A percentile compares a stretch with the other conserved stretches of the same genome.
phyloP scores from a whole-genome alignment of 2,797 vertebrate genomes.

The Cygnus olor region DNA sequence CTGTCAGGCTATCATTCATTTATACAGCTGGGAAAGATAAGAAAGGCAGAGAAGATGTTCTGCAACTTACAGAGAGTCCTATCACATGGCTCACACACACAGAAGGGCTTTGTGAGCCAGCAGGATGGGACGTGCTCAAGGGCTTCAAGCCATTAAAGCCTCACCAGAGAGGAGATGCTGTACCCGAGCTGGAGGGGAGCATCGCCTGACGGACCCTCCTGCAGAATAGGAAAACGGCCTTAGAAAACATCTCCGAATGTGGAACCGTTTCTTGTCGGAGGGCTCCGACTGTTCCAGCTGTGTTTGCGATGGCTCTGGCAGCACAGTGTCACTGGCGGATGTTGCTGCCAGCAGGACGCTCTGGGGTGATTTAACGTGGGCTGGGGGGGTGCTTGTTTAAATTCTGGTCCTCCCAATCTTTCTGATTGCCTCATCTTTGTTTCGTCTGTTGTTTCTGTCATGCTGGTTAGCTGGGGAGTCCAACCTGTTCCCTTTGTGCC shows the following conservation, averaged over 20 bases:
- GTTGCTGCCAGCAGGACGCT: background rate
- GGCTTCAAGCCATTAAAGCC: background rate
- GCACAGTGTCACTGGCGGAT: background rate
- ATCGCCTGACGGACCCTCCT: fast-evolving
- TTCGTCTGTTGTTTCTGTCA: background rate
- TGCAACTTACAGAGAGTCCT: background rate
- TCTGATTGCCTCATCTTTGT: background rate
- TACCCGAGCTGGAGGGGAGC: background rate
- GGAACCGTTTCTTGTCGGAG: background rate
- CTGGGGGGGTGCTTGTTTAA: background rate
- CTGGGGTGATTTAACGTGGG: fast-evolving
- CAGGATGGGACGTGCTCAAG: fast-evolving
- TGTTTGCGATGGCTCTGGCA: background rate
- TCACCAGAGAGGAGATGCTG: background rate
- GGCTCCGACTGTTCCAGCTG: background rate
- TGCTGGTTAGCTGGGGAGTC: background rate
- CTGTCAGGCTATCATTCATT: background rate
- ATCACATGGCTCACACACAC: background rate
- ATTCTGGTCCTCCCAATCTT: background rate
- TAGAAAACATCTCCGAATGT: background rate
- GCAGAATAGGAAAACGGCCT: background rate
- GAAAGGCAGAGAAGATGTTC: background rate
- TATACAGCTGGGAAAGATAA: background rate
- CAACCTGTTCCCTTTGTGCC: background rate
- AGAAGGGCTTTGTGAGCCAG: background rate